Base-by-base conservation (phyloP, 2,888 invertebrate species). In the Altica lythri region DNA sequence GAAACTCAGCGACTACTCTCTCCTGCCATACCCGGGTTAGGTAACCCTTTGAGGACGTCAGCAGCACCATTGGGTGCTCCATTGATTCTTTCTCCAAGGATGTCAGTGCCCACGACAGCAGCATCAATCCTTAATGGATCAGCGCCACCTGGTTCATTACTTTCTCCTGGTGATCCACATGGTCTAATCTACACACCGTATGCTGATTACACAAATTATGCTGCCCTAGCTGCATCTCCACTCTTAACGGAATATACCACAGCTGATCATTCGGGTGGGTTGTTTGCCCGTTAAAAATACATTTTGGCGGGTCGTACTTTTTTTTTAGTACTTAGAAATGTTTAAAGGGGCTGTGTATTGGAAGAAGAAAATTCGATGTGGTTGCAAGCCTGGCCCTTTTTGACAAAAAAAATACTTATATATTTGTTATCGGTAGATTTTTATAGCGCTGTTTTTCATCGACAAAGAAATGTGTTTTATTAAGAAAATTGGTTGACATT, bases 221-320 rank as follows among this genome's bases (percentile, higher is more conserved):
- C 92, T 12, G 91, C 93, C 57, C 81, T 92, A 70, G 56, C 85
- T 53, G 85, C 85, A 69, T 90, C 90, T 70, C 92, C 91, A 63
- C 83, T 91, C 68, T 86, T 90, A 76, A 86, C 90, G 64, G 84
- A 91, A 78, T 91, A 92, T 82, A 87, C 89, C 68, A 81, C 84
- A 65, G 88, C 92, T 75, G 93, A 93, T 82, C 92, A 93, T 86
- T 89, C 92, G 85, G 94, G 94, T 94, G 93, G 92, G 94, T 89
- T 89, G 80, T 89, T 88, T 83, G 88, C 88, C 80, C 87, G 88
- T 83, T 89, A 85, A 88, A 70, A 59, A 40, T 43, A 14, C 43
- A 37, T 50, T 4, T 47, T 35, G 13, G 40, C 49, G 49, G 49
- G 49, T 55, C 27, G 51, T 57, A 53, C 53, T 46, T 53, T 45